Conservation (phyloP, 2,888 invertebrate species). For the Campoletis raptor region DNA sequence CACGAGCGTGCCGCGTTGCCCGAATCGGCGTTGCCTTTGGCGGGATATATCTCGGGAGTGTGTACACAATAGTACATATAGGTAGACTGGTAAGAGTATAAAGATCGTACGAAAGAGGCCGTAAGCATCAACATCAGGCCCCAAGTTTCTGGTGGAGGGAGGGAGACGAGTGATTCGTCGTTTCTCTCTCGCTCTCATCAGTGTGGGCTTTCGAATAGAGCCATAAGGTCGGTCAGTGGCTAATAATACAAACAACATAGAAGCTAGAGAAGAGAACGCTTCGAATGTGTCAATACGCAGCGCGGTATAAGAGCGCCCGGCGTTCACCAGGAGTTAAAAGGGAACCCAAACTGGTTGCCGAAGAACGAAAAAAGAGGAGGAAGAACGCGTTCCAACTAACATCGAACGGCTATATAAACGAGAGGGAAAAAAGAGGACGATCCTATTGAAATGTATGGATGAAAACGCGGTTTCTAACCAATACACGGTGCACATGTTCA, state of each 20-base stretch:
- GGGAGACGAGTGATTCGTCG: background rate
- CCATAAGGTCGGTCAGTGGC: slow-evolving; percentile 72
- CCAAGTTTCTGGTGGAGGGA: slow-evolving; percentile 7
- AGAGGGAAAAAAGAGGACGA: slow-evolving; percentile 12
- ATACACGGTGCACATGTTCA: slow-evolving; percentile 63
- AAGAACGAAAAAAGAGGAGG: background rate
- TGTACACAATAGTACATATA: slow-evolving; percentile 51
- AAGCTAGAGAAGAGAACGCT: slow-evolving; percentile 63
- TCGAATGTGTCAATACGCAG: slow-evolving; percentile 72
- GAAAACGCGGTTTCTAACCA: background rate
- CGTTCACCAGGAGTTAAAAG: slow-evolving; percentile 17
- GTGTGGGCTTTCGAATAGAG: slow-evolving; percentile 77
- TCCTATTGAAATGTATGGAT: slow-evolving; percentile 3
- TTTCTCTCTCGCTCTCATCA: slow-evolving; percentile 63
- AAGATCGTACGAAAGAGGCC: slow-evolving; percentile 61
- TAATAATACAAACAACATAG: slow-evolving; percentile 80
- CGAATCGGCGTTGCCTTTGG: slow-evolving; percentile 72
- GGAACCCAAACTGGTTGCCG: background rate
- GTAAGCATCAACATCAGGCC: slow-evolving; percentile 64
- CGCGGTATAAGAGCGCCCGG: slow-evolving; percentile 12
- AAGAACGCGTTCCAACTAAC: slow-evolving; percentile 19
- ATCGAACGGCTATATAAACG: background rate
- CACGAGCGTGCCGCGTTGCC: slow-evolving; percentile 76
- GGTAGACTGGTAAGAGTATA: slow-evolving; percentile 57
- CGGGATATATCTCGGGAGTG: slow-evolving; percentile 51